phyloP scores from a whole-genome alignment of 2,888 invertebrate species.

The Spatulosminthurus flaviceps region DNA sequence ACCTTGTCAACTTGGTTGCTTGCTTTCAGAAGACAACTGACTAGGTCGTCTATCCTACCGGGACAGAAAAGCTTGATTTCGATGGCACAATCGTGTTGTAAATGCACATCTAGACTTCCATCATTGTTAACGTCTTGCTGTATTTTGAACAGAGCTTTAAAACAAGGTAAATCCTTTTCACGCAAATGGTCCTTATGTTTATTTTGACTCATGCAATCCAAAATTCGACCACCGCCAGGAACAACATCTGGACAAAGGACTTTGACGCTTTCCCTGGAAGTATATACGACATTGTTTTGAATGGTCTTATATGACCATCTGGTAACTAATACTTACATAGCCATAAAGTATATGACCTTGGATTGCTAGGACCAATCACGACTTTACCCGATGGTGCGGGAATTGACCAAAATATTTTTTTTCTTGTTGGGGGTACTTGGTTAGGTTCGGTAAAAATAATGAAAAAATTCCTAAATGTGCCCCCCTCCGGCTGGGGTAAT shows the following conservation, averaged over 20 bases:
- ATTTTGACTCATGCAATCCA: slow-evolving; percentile 77
- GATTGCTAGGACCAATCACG: no score
- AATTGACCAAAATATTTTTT: no score
- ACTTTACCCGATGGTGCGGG: no score
- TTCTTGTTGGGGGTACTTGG: no score
- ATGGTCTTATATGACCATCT: no score
- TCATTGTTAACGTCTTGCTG: slow-evolving; percentile 78
- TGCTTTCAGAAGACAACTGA: slow-evolving; percentile 54
- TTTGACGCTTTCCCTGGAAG: slow-evolving; percentile 84
- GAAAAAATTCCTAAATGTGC: no score
- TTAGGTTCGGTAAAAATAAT: no score
- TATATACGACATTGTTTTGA: no score
- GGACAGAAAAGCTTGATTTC: slow-evolving; percentile 87
- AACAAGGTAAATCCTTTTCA: slow-evolving; percentile 71
- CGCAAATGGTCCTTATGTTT: slow-evolving; percentile 46
- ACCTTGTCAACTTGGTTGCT: slow-evolving; percentile 56
- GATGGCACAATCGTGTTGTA: slow-evolving; percentile 83
- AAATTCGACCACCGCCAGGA: slow-evolving; percentile 82
- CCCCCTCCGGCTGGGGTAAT: no score
- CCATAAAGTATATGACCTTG: no score
- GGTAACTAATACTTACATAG: no score
- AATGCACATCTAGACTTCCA: slow-evolving; percentile 77
- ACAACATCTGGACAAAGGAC: slow-evolving; percentile 79
- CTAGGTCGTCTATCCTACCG: slow-evolving; percentile 52
- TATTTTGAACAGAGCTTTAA: slow-evolving; percentile 82